Percentiles rank a stretch among this genome's conserved stretches.
Conservation (phyloP, 1,140 invertebrate species). For the Philopotamus ludificatus region DNA sequence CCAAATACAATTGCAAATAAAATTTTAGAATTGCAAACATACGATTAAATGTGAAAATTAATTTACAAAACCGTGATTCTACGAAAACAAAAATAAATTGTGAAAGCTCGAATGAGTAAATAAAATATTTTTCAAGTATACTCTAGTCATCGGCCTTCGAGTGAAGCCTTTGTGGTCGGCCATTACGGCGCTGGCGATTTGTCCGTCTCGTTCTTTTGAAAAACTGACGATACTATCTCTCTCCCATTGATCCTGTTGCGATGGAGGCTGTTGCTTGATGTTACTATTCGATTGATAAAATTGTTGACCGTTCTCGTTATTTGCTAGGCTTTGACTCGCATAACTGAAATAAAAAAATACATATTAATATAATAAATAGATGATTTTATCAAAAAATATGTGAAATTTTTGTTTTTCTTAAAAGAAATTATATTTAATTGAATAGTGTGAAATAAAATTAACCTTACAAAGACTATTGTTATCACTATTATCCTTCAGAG, state of each 20-base stretch:
- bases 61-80: background rate
- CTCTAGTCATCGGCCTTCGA: slow-evolving; percentile 50
- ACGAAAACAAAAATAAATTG: background rate
- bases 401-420: no score
- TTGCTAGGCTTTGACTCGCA: slow-evolving; percentile 30
- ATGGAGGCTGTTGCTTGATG: slow-evolving; percentile 14
- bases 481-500: no score
- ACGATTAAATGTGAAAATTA: no score
- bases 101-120: no score
- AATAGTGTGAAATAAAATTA: background rate
- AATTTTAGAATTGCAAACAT: background rate
- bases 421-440: background rate
- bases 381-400: no score
- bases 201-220: slow-evolving; percentile 38
- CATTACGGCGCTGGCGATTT: slow-evolving; percentile 50
- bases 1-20: no score
- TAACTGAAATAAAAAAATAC: slow-evolving; percentile 23
- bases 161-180: slow-evolving; percentile 51
- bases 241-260: slow-evolving; percentile 43
- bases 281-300: slow-evolving; percentile 10
- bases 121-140: slow-evolving; percentile 35
- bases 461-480: no score
- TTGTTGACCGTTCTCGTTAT: slow-evolving; percentile 9
- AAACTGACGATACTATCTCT: slow-evolving; percentile 40
- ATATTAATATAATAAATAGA: background rate